These are phyloP conservation scores for Telmatochromis sp. DNA, from an alignment of 2,113 vertebrate genomes.

Conservation along the genomic window DNA sequence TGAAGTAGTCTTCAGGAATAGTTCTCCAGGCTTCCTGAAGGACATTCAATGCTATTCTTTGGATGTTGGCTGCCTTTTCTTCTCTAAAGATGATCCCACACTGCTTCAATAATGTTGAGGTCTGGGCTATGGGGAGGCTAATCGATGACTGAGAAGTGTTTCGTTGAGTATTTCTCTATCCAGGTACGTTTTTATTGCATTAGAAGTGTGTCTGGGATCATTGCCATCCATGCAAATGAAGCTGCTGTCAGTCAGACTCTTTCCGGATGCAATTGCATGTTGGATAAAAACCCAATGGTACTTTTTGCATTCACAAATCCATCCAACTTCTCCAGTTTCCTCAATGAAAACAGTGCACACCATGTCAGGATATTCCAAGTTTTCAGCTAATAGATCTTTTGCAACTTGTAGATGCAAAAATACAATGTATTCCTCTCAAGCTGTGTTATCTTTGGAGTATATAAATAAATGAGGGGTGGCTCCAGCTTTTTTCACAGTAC, in stretches of 20 bases:
- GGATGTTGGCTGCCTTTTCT: neutral
- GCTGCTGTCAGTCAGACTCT: neutral
- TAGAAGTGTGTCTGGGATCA: neutral
- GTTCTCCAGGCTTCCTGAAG: neutral
- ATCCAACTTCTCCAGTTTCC: neutral
- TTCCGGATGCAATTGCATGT: neutral
- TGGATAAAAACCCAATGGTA: neutral
- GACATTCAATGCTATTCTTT: rapidly evolving
- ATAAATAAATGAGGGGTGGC: neutral
- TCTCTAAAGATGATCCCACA: neutral
- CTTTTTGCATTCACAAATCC: neutral
- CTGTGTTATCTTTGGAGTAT: neutral
- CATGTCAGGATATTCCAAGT: neutral
- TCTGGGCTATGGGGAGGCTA: neutral
- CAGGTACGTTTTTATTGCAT: neutral
- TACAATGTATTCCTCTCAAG: neutral
- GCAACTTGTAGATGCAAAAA: neutral
- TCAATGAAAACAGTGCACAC: neutral
- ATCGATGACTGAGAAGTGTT: neutral
- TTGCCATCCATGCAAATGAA: neutral
- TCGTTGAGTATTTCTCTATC: neutral
- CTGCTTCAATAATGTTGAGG: neutral
- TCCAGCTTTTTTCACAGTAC: neutral
- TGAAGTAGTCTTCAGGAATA: neutral
- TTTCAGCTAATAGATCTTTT: neutral